phyloP scores from a whole-genome alignment of 2,888 invertebrate species.

The Alloplasta piceator region DNA sequence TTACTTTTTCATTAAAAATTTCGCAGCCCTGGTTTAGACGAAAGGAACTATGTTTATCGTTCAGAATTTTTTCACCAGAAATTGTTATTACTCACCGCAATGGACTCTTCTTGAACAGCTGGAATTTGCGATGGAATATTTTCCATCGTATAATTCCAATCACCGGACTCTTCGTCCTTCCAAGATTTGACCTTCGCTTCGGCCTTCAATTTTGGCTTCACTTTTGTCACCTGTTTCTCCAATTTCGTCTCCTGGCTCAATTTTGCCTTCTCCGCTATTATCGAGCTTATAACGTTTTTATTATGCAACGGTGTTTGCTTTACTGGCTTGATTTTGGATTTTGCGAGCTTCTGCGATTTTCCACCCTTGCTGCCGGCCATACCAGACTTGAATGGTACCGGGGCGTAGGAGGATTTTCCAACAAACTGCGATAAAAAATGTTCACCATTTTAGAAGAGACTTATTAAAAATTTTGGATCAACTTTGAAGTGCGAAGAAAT shows the following conservation, averaged over 20 bases:
- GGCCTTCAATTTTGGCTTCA: slow-evolving; percentile 89
- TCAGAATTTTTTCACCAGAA: not conserved
- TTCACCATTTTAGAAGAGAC: slow-evolving; percentile 26
- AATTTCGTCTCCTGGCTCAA: slow-evolving; percentile 77
- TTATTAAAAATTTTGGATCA: slow-evolving; percentile 8
- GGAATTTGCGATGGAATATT: slow-evolving; percentile 64
- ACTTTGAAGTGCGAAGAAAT: too few relatives aligned
- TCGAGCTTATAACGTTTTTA: slow-evolving; percentile 80
- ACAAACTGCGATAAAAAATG: slow-evolving; percentile 70
- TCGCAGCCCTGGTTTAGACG: too few relatives aligned
- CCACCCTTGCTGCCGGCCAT: slow-evolving; percentile 71
- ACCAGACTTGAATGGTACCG: slow-evolving; percentile 76
- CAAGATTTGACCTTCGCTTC: slow-evolving; percentile 88
- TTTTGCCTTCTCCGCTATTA: slow-evolving; percentile 81
- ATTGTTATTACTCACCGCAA: slow-evolving; percentile 34
- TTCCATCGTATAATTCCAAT: slow-evolving; percentile 70
- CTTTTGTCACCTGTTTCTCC: slow-evolving; percentile 85
- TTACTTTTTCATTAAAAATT: too few relatives aligned
- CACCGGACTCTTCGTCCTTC: slow-evolving; percentile 85
- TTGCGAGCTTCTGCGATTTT: slow-evolving; percentile 73
- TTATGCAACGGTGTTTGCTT: slow-evolving; percentile 80
- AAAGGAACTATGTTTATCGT: not conserved
- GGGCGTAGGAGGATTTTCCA: slow-evolving; percentile 74
- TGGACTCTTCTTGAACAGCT: slow-evolving; percentile 53
- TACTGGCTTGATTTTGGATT: slow-evolving; percentile 76